Base-by-base conservation (phyloP, 2,888 invertebrate genomes). In the Drosophila cognata region DNA sequence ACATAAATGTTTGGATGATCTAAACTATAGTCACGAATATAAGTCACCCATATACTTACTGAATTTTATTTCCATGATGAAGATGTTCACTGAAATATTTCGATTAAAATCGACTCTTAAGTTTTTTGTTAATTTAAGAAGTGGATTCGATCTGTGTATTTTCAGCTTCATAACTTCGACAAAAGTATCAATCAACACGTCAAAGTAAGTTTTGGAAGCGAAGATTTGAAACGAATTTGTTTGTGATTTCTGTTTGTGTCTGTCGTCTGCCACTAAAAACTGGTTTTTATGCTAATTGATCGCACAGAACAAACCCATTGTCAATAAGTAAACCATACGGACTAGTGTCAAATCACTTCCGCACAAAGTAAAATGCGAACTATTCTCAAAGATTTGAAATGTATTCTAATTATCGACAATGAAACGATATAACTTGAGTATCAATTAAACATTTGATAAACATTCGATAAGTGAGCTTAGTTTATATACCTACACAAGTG, bases 231-330 rank as follows among this genome's bases (percentile, higher is more conserved):
- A 51, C 21, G 18, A 36, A 21, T 33, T 55, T 57, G 29, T 58
- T 66, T 46, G 35, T 46, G 13, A 31, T 35, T 29, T 41, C 50
- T 51, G 46, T 25, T 72, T 25, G 36, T 48, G 31, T 16, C 18
- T 53, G n/a, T 53, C 67, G 53, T 46, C 59, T 71, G 43, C 46
- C 51, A 63, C 35, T 16, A 10, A 68, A 46, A 79, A 81, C 78
- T 52, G 77, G 78, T 79, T 79, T 79, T 16, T 61, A 79, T 81
- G 81, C 73, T 81, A 79, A 79, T 81, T 81, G 59, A 33, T 25
- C 21, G 25, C 31, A 81, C 68, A 79, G 77, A 72, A 66, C 46
- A 57, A 57, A 57, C 53, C 62, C 65, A 81, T 73, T 79, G 77
- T 81, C 65, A 77, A 59, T 62, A 52, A 33, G 38, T 53, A 60